phyloP scores from a whole-genome alignment of 2,888 invertebrate species.

The Germaria angustata region DNA sequence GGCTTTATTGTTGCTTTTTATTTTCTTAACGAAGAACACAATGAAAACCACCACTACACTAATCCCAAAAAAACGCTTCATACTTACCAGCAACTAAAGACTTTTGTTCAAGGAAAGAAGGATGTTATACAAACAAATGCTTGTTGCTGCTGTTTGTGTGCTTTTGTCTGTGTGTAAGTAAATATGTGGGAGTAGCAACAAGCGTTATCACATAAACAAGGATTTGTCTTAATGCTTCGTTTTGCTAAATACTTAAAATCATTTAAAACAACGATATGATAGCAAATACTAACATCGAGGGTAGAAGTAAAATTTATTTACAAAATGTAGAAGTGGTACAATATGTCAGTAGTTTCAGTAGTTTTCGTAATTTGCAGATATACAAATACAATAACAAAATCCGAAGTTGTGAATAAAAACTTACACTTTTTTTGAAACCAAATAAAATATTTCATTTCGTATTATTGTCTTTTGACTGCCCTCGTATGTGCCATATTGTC shows the following conservation, averaged over 20 bases:
- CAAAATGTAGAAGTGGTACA: too few species aligned
- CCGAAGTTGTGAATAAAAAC: too few species aligned
- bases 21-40: slow-evolving; percentile 30
- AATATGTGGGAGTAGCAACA: slow-evolving; percentile 47
- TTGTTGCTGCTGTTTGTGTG: slow-evolving; percentile 26
- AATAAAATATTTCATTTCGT: too few species aligned
- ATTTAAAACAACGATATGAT: slow-evolving; percentile 39
- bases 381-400: too few species aligned
- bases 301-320: not conserved
- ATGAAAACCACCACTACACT: slow-evolving; percentile 41
- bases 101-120: not conserved
- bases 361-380: too few species aligned
- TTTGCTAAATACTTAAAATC: slow-evolving; percentile 55
- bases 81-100: not conserved
- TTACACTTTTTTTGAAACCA: too few species aligned
- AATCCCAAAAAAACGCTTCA: slow-evolving; percentile 15
- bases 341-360: too few species aligned
- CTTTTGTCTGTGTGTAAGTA: not conserved
- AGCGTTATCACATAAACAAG: slow-evolving; percentile 66
- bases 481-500: not conserved
- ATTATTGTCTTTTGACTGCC: too few species aligned
- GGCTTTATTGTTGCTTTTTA: not conserved
- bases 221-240: slow-evolving; percentile 63
- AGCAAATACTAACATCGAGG: not conserved
- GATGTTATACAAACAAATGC: slow-evolving; percentile 16